phyloP scores from a whole-genome alignment of 2,113 vertebrate genomes.

The Nematolebias whitei region DNA sequence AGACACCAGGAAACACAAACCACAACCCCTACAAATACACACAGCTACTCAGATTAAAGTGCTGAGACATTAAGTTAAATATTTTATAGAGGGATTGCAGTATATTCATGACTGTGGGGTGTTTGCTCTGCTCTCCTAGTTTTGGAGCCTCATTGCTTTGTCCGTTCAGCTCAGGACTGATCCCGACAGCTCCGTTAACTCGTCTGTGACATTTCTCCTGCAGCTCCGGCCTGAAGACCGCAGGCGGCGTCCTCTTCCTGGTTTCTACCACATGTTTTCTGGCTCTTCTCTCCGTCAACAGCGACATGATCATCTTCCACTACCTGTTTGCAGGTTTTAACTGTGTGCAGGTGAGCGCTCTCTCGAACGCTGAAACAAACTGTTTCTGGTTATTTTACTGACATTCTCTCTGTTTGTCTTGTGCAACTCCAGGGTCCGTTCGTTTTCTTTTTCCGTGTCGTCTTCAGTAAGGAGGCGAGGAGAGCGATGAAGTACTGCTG shows the following conservation, averaged over 20 bases:
- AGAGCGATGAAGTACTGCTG: constrained; percentile 88
- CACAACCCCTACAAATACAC: no score
- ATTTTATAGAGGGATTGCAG: no score
- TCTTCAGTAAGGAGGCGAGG: constrained; percentile 90
- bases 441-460: constrained; percentile 89
- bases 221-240: constrained; percentile 86
- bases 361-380: fast-evolving
- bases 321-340: constrained; percentile 91
- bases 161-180: no score
- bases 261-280: constrained; percentile 88
- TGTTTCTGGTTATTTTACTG: neutral
- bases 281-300: constrained; percentile 91
- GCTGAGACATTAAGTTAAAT: no score
- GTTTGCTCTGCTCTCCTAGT: no score
- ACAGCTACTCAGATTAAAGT: no score
- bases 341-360: constrained; percentile 86
- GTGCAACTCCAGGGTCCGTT: constrained; percentile 84
- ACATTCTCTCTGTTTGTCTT: constrained; percentile 6
- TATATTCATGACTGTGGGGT: no score
- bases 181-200: no score
- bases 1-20: no score
- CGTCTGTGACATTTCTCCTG: constrained; percentile 14
- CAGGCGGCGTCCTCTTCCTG: constrained; percentile 84
- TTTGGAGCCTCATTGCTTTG: no score
- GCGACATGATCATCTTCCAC: constrained; percentile 91